phyloP scores from a whole-genome alignment of 2,888 invertebrate species.

The Magallana nippona region DNA sequence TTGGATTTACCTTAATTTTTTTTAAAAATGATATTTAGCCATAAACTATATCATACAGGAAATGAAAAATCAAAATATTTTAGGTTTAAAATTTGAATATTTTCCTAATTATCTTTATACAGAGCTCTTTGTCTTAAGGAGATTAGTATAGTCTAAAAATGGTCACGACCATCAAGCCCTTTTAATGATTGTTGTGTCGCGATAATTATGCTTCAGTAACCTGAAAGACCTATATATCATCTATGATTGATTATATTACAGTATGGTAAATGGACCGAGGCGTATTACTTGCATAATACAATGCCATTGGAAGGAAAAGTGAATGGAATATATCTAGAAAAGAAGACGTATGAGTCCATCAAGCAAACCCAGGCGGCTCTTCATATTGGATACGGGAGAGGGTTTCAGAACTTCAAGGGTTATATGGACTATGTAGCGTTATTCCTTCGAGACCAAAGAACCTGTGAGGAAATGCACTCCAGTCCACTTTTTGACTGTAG shows the following conservation, averaged over 20 bases:
- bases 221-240: background rate
- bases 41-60: no score
- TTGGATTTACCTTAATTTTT: no score
- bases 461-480: constrained; percentile 21
- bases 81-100: no score
- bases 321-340: background rate
- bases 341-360: constrained; percentile 17
- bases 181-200: background rate
- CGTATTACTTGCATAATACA: constrained; percentile 12
- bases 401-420: constrained; percentile 41
- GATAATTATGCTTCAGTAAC: background rate
- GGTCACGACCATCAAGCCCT: background rate
- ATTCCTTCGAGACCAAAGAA: constrained; percentile 25
- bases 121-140: no score
- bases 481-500: background rate
- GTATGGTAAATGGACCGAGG: constrained; percentile 25
- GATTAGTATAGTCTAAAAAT: background rate
- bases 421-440: constrained; percentile 37
- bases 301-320: constrained; percentile 25
- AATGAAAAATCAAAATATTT: no score
- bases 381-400: constrained; percentile 40
- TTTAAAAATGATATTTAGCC: no score
- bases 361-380: constrained; percentile 26
- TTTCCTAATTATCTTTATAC: no score
- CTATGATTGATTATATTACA: background rate